These are phyloP conservation scores for Percopsis transmontana DNA, from an alignment of 2,113 vertebrate species.

Conservation along the genomic window DNA sequence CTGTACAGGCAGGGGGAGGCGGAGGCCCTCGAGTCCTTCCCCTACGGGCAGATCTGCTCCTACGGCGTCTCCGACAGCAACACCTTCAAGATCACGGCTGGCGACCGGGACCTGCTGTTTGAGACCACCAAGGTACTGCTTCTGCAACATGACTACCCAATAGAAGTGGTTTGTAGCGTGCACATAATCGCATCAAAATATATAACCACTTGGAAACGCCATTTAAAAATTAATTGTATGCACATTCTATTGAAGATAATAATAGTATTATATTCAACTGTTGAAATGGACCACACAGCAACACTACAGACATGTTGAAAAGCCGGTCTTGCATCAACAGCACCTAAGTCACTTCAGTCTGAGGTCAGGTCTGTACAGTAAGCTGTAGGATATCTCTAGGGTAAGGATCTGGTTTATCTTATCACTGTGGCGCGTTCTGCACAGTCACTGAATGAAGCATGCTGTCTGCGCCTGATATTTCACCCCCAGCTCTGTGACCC, in stretches of 20 bases:
- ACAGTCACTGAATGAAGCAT: constrained; percentile 52
- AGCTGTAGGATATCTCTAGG: neutral
- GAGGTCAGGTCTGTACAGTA: constrained; percentile 1
- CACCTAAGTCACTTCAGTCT: neutral
- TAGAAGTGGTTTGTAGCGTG: neutral
- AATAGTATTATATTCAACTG: no score
- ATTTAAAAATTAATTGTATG: no score
- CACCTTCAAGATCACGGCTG: constrained; percentile 87
- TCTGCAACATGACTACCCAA: neutral
- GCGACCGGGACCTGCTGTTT: constrained; percentile 86
- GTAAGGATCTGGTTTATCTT: constrained; percentile 23
- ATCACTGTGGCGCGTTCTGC: constrained; percentile 45
- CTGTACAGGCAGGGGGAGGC: constrained; percentile 88
- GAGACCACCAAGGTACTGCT: constrained; percentile 88
- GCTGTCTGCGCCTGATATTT: constrained; percentile 42
- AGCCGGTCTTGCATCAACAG: neutral
- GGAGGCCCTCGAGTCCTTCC: constrained; percentile 87
- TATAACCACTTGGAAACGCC: no score
- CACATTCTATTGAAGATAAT: no score
- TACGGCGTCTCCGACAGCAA: constrained; percentile 86
- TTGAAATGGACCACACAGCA: no score
- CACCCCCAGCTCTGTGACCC: constrained; percentile 38
- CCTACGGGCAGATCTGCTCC: constrained; percentile 88
- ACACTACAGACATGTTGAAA: neutral
- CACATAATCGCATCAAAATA: no score